Percentiles rank a stretch among this genome's conserved stretches.
phyloP scores from a whole-genome alignment of 2,888 invertebrate genomes.

The Morpho helenor region DNA sequence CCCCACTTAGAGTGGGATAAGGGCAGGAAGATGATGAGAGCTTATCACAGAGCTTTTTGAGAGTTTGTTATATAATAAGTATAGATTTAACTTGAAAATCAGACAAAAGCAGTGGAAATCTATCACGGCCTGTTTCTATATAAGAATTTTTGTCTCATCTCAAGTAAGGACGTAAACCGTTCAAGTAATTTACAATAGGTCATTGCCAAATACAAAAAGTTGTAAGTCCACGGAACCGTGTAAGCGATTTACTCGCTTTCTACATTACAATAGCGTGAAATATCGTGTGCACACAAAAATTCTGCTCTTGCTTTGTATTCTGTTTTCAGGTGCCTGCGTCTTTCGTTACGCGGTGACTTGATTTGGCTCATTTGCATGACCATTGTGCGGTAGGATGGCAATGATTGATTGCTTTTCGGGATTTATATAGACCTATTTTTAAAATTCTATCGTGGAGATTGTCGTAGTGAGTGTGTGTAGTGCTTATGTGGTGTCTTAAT shows the following conservation, averaged over 20 bases:
- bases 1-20: no score
- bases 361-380: conserved; percentile 28
- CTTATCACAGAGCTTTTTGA: no score
- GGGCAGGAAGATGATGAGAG: no score
- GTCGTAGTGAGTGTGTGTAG: no score
- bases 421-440: neutral
- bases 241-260: conserved; percentile 3
- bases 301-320: conserved; percentile 11
- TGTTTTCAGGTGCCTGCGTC: conserved; percentile 29
- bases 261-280: conserved; percentile 1
- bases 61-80: no score
- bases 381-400: conserved; percentile 22
- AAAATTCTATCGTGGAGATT: no score
- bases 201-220: conserved; percentile 9
- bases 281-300: conserved; percentile 11
- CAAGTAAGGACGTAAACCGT: neutral
- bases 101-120: no score
- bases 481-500: no score
- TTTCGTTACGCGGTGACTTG: conserved; percentile 27
- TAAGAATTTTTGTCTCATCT: neutral
- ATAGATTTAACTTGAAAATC: no score
- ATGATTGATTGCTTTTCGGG: conserved; percentile 16
- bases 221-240: conserved; percentile 1
- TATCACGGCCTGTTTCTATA: neutral
- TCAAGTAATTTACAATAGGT: conserved; percentile 17